Percentiles rank a stretch among this genome's conserved stretches.
Conservation (phyloP, 2,888 invertebrate species). For the Cordilura impudica region DNA sequence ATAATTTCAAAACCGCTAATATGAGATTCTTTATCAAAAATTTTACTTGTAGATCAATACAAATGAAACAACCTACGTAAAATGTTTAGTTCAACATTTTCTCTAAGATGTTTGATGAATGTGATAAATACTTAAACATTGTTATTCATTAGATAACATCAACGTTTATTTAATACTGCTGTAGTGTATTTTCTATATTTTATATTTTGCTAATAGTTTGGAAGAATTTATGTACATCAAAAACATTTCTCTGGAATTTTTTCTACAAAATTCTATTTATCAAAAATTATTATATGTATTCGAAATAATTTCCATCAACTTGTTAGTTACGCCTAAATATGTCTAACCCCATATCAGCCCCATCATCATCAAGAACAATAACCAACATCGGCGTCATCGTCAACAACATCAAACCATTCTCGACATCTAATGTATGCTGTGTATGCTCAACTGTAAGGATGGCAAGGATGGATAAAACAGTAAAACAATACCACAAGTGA, state of each 20-base stretch:
- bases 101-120: background rate
- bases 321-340: conserved; percentile 54
- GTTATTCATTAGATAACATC: background rate
- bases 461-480: conserved; percentile 29
- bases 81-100: background rate
- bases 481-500: conserved; percentile 60
- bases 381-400: conserved; percentile 7
- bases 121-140: background rate
- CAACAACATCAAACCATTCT: background rate
- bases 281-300: conserved; percentile 59
- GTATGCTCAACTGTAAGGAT: background rate
- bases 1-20: too few species aligned
- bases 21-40: too few species aligned
- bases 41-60: too few species aligned
- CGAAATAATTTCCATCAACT: conserved; percentile 56
- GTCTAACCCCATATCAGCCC: conserved; percentile 44
- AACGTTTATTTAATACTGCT: background rate
- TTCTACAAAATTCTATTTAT: conserved; percentile 52
- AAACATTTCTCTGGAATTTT: conserved; percentile 52
- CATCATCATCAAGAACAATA: conserved; percentile 3
- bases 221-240: conserved; percentile 54
- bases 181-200: conserved; percentile 17
- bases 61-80: too few species aligned
- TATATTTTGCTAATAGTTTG: conserved; percentile 37
- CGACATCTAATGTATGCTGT: background rate